These are phyloP conservation scores for Herpetotheres cachinnans DNA, from an alignment of 2,113 vertebrate species.

Conservation along the genomic window DNA sequence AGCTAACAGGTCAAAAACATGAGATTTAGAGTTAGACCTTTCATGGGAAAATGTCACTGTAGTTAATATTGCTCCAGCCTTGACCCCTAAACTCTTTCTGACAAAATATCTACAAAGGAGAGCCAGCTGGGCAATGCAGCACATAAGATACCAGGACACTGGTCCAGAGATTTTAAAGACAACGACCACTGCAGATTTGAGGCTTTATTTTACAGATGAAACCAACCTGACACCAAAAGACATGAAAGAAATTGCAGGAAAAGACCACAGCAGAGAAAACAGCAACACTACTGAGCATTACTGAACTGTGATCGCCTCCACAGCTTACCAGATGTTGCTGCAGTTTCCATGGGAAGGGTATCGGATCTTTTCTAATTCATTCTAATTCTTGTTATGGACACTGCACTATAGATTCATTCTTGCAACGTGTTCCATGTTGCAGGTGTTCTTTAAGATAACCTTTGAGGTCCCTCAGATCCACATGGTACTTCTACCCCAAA, in stretches of 20 bases:
- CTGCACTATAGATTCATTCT: neutral
- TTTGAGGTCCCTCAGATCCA: neutral
- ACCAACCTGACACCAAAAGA: neutral
- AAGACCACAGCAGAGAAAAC: neutral
- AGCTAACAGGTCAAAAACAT: neutral
- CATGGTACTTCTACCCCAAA: neutral
- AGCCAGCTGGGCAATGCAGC: neutral
- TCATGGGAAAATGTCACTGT: neutral
- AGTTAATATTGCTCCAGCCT: neutral
- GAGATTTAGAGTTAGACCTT: neutral
- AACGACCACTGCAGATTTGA: neutral
- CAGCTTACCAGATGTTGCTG: neutral
- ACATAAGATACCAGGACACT: neutral
- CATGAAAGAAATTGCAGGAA: neutral
- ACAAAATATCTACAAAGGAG: neutral
- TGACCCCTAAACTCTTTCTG: neutral
- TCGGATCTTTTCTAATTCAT: neutral
- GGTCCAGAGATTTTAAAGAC: neutral
- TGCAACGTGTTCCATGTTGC: neutral
- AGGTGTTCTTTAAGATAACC: neutral
- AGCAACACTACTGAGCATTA: neutral
- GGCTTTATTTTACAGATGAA: neutral
- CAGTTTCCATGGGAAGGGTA: neutral
- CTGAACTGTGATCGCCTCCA: fast-evolving
- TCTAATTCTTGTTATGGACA: neutral